phyloP scores from a whole-genome alignment of 2,113 vertebrate species.

The Platysternon megacephalum region DNA sequence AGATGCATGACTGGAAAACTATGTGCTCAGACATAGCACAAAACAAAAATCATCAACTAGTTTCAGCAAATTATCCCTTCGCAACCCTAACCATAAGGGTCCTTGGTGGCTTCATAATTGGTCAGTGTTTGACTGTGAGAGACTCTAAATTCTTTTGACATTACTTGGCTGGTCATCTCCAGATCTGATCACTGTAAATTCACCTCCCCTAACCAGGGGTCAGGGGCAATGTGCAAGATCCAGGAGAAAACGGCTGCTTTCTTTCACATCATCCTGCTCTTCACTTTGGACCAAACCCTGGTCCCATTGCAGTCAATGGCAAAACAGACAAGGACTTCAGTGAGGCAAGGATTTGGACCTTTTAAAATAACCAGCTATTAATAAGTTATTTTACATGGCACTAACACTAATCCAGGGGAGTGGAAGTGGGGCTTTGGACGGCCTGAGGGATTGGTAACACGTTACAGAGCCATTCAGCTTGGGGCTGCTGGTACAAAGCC shows the following conservation, averaged over 20 bases:
- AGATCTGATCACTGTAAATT: neutral
- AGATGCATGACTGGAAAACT: neutral
- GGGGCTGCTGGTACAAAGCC: neutral
- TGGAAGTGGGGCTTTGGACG: neutral
- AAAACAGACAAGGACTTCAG: neutral
- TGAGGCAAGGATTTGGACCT: neutral
- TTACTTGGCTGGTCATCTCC: accelerated
- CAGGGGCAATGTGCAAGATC: accelerated
- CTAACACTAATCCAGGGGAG: neutral
- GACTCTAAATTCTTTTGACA: neutral
- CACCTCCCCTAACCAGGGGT: neutral
- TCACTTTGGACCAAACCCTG: neutral
- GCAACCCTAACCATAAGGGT: accelerated
- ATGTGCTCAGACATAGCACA: neutral
- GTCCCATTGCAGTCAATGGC: neutral
- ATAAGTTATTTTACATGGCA: neutral
- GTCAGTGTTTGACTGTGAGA: neutral
- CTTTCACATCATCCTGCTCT: neutral
- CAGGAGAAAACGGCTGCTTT: neutral
- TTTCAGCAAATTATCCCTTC: accelerated
- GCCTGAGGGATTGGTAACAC: neutral
- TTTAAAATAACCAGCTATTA: neutral
- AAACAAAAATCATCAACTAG: accelerated
- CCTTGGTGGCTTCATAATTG: neutral
- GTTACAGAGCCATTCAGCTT: neutral